phyloP scores from a whole-genome alignment of 2,888 invertebrate genomes.

The Zaprionus obscuricornis region DNA sequence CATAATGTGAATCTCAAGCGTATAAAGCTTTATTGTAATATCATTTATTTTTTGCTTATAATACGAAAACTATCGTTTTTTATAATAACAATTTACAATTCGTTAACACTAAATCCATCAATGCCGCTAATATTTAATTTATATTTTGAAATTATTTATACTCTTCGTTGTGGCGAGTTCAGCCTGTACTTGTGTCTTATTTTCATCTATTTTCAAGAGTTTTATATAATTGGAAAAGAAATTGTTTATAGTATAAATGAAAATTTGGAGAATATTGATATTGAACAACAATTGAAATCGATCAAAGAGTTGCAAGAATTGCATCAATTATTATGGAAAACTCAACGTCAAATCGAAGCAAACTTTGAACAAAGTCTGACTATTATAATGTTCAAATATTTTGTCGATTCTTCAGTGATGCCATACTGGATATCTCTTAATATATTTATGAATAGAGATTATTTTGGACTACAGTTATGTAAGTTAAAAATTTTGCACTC shows the following conservation, averaged over 20 bases:
- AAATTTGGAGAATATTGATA: no score
- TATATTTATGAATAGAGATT: neutral
- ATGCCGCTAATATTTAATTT: constrained; percentile 14
- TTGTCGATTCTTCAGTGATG: constrained; percentile 48
- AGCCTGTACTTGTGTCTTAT: constrained; percentile 37
- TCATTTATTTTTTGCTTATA: constrained; percentile 11
- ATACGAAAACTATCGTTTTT: constrained; percentile 3
- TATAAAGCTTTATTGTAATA: neutral
- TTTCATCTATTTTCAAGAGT: constrained; percentile 21
- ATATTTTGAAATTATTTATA: constrained; percentile 55
- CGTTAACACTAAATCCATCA: neutral
- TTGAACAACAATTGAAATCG: no score
- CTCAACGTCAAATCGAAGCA: constrained; percentile 43
- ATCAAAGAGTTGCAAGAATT: constrained; percentile 55
- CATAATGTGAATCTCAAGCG: constrained; percentile 7
- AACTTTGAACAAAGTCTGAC: constrained; percentile 51
- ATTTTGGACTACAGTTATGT: constrained; percentile 19
- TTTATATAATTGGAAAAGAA: no score
- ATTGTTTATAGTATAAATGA: neutral
- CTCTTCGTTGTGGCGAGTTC: constrained; percentile 53
- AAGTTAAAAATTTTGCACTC: no score
- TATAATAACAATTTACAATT: constrained; percentile 17
- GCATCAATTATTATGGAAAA: constrained; percentile 51
- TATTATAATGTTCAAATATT: constrained; percentile 46
- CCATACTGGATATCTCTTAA: constrained; percentile 56